Base-by-base conservation (phyloP, 2,113 vertebrate genomes). In the Triplophysa rosa region DNA sequence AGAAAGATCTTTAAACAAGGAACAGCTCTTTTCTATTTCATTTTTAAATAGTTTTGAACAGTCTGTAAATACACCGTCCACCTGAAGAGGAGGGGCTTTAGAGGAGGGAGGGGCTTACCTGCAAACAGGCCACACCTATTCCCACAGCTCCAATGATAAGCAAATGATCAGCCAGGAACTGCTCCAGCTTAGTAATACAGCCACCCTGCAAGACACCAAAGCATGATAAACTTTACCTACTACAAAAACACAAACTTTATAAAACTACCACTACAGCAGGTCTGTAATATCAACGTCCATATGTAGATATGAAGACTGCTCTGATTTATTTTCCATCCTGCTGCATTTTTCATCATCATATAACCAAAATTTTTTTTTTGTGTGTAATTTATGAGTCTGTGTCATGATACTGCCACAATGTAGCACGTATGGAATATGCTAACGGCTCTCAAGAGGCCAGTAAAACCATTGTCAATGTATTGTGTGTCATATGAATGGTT, bases 121-220 rank as follows among this genome's bases (percentile, higher is more conserved):
- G 94, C 45, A 96, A 88, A 85, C 94, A 95, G 68, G 95, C 94
- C 81, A 95, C 93, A 13, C 95, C 93, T 4, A 96, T 92, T 26
- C 95, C 94, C 62, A 95, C 93, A 0, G 94, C 94, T 7, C 95
- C 94, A 0, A 95, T 94, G 13, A 95, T 86, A 80, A 95, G 85
- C 56, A 95, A 91, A 83, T 94, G 94, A 72, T 94, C 92, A 0
- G 93, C 92, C 79, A 96, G 87, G 84, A 95, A 95, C 81, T 90
- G 87, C 83, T 95, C 94, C 88, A 96, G 87, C 83, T 94, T 95
- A 24, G 91, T 87, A 84, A 95, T 92, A 84, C 95, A 96, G 47
- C 95, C 95, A 3, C 94, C 94, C 95, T 96, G 88, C 8, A 84
- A 84, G 69, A 76, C 0, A 52, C 68, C 75, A 75, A 72, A 23